Evolutionary conservation across 2,113 vertebrate species (phyloP).

Genomic region (Sapajus apella): DNA sequence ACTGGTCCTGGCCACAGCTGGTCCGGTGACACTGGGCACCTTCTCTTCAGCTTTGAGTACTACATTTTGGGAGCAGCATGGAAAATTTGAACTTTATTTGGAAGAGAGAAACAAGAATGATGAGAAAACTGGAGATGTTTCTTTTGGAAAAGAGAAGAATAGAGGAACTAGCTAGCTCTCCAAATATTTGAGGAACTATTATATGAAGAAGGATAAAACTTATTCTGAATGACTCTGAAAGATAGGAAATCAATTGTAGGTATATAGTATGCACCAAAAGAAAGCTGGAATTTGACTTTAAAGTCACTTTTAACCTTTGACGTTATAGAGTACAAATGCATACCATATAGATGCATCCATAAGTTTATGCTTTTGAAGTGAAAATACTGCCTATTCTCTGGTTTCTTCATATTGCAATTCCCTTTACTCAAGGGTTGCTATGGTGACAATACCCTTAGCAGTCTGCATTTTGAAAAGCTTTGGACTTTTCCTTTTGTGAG

Average conservation of each 20-base stretch:
- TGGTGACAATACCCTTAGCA: slow-evolving; percentile 82
- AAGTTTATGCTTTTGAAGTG: slow-evolving; percentile 33
- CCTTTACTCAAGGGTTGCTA: slow-evolving; percentile 84
- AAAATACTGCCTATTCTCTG: slow-evolving; percentile 41
- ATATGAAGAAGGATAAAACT: neutral
- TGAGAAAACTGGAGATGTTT: neutral
- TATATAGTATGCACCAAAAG: neutral
- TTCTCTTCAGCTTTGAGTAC: neutral
- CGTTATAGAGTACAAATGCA: neutral
- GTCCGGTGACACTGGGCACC: neutral
- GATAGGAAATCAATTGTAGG: neutral
- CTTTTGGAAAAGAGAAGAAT: neutral
- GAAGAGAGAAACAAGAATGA: neutral
- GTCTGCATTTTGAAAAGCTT: slow-evolving; percentile 90
- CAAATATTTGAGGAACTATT: neutral
- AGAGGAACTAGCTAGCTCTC: neutral
- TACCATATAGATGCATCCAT: neutral
- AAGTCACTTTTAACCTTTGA: neutral
- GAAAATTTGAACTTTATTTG: neutral
- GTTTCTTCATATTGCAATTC: slow-evolving; percentile 76
- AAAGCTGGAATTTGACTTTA: neutral
- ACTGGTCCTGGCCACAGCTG: neutral
- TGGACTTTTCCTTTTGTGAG: slow-evolving; percentile 84
- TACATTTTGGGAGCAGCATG: neutral
- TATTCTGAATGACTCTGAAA: neutral